These are phyloP conservation scores for Nemurella pictetii DNA, from an alignment of 2,888 invertebrate genomes.

Conservation along the genomic window DNA sequence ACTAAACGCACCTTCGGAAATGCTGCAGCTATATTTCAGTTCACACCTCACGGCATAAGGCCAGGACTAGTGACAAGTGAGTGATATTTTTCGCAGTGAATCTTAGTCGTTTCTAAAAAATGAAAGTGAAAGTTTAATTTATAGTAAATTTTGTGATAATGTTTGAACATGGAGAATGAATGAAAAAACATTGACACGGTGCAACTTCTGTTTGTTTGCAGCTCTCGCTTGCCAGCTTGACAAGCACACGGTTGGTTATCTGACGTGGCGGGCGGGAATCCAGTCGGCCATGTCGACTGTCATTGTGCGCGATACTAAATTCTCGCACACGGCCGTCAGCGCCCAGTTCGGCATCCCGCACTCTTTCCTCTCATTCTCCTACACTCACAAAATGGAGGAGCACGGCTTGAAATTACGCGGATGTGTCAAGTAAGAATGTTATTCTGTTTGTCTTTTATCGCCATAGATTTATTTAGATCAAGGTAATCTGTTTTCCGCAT, in stretches of 20 bases:
- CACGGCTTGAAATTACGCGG: slow-evolving; percentile 77
- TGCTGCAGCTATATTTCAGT: slow-evolving; percentile 74
- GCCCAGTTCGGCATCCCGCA: slow-evolving; percentile 82
- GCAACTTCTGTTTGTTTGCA: too few relatives aligned
- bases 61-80: slow-evolving; percentile 78
- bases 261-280: slow-evolving; percentile 75
- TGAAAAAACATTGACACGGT: too few relatives aligned
- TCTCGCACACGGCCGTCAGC: slow-evolving; percentile 66
- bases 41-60: slow-evolving; percentile 73
- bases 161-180: too few relatives aligned
- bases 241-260: slow-evolving; percentile 83
- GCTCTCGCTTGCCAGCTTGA: slow-evolving; percentile 85
- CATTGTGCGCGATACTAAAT: slow-evolving; percentile 76
- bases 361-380: slow-evolving; percentile 73
- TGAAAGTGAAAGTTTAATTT: too few relatives aligned
- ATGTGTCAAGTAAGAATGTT: slow-evolving; percentile 71
- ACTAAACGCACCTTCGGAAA: slow-evolving; percentile 75
- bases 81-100: slow-evolving; percentile 48
- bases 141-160: too few relatives aligned
- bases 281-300: slow-evolving; percentile 78
- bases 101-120: background rate
- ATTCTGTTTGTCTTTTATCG: slow-evolving; percentile 12
- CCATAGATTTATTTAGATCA: too few relatives aligned
- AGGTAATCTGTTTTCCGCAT: too few relatives aligned
- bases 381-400: slow-evolving; percentile 78